phyloP scores from a whole-genome alignment of 2,797 vertebrate species.

The Euphonia xanthogaster region DNA sequence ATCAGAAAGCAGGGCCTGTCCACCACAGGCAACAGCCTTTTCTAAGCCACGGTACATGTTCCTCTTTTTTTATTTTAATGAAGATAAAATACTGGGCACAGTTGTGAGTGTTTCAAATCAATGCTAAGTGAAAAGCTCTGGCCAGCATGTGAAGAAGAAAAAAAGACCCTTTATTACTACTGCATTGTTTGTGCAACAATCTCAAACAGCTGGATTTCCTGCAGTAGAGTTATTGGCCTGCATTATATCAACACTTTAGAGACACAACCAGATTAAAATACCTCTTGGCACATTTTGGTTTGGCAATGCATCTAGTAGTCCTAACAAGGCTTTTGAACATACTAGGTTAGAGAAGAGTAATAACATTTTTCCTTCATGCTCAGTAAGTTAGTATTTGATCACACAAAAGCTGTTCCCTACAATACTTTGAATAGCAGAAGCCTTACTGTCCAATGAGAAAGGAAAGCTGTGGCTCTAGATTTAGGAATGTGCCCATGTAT shows the following conservation, averaged over 20 bases:
- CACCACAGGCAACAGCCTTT: not conserved
- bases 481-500: not conserved
- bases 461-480: not conserved
- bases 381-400: not conserved
- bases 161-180: not conserved
- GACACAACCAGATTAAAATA: conserved; percentile 9
- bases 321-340: not conserved
- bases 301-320: not conserved
- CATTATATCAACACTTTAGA: not conserved
- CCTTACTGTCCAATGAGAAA: not conserved
- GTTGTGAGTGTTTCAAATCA: not conserved
- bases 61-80: not conserved
- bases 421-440: not conserved
- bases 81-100: not conserved
- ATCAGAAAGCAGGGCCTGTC: not conserved
- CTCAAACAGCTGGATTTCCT: conserved; percentile 6
- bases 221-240: not conserved
- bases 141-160: not conserved
- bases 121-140: conserved; percentile 1
- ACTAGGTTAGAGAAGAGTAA: not conserved
- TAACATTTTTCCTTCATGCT: not conserved
- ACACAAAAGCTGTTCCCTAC: not conserved
- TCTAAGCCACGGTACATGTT: not conserved
- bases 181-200: not conserved
- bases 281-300: not conserved